These are phyloP conservation scores for Callorhinus ursinus DNA, from an alignment of 2,113 vertebrate species.

Conservation along the genomic window DNA sequence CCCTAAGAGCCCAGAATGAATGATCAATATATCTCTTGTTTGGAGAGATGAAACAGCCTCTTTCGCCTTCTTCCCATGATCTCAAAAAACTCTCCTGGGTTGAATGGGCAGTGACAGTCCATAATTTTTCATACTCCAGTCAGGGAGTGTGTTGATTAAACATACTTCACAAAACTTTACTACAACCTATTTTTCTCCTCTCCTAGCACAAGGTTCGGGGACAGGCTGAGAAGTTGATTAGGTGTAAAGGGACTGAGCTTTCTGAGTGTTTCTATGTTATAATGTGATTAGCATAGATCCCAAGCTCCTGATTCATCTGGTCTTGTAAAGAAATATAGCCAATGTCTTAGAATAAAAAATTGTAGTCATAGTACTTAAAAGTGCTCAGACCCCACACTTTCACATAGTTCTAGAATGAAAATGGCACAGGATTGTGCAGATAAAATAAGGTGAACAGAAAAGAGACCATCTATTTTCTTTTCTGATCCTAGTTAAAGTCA, in stretches of 20 bases:
- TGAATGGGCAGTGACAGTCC: not conserved
- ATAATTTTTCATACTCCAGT: not conserved
- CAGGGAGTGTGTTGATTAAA: not conserved
- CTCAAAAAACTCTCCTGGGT: not conserved
- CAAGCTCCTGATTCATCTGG: not conserved
- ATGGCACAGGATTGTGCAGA: not conserved
- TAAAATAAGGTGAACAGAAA: not conserved
- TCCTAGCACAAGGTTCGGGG: not conserved
- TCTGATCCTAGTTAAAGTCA: not conserved
- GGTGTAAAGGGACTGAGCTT: not conserved
- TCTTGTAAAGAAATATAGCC: not conserved
- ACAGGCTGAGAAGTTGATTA: not conserved
- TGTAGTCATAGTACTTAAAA: not conserved
- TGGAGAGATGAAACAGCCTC: fast-evolving
- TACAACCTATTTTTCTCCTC: not conserved
- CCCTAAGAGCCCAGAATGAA: not conserved
- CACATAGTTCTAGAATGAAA: not conserved
- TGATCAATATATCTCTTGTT: not conserved
- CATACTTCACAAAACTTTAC: not conserved
- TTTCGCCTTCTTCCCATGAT: not conserved
- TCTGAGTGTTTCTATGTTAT: not conserved
- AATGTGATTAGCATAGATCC: not conserved
- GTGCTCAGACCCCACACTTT: not conserved
- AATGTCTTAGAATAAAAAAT: not conserved
- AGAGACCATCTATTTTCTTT: not conserved